Conservation (phyloP, 2,888 invertebrate genomes). For the Epirrhoe alternata region DNA sequence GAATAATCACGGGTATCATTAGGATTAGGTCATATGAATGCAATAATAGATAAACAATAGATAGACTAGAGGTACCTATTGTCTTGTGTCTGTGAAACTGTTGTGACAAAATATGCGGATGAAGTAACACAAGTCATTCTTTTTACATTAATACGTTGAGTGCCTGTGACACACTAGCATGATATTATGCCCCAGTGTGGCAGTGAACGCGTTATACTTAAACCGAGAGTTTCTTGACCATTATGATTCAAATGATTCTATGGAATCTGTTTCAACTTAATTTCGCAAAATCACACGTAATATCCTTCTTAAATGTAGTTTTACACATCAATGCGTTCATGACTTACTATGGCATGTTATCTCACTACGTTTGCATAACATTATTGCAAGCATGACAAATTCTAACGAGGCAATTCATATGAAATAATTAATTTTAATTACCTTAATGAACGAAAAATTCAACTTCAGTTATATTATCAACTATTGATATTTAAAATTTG, state of each 20-base stretch:
- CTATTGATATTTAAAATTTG: conserved; percentile 4
- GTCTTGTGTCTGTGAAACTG: neutral
- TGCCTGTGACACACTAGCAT: neutral
- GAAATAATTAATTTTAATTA: conserved; percentile 1
- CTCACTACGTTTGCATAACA: neutral
- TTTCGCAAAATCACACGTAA: too few species aligned
- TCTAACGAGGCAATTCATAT: neutral
- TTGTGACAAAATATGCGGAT: neutral
- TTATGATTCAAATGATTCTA: too few species aligned
- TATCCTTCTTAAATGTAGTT: too few species aligned
- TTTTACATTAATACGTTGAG: neutral
- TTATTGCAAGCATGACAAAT: neutral
- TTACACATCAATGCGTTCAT: too few species aligned
- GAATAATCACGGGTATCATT: conserved; percentile 4
- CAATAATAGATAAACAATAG: neutral
- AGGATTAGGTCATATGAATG: neutral
- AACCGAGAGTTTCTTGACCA: too few species aligned
- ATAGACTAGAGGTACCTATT: neutral
- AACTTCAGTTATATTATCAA: neutral
- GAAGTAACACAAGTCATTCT: neutral
- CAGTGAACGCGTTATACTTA: too few species aligned
- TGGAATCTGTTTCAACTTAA: too few species aligned
- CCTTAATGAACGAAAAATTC: conserved; percentile 1
- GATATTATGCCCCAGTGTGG: too few species aligned
- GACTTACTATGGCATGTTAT: neutral